A percentile compares a stretch with the other conserved stretches of the same genome.
These are phyloP conservation scores for Platichthys stellatus DNA, from an alignment of 2,113 vertebrate species.

Conservation along the genomic window DNA sequence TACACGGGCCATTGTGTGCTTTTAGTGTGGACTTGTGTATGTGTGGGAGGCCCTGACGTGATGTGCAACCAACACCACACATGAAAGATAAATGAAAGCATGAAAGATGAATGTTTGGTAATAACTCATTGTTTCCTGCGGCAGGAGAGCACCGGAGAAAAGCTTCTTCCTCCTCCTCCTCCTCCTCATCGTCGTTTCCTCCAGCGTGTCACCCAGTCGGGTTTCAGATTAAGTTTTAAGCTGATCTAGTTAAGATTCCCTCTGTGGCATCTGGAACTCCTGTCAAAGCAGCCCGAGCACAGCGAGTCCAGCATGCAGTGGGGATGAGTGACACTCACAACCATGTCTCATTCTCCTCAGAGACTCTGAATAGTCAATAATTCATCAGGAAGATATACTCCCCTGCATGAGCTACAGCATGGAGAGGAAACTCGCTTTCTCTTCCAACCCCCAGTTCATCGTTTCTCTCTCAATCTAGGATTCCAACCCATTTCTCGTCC, in stretches of 20 bases:
- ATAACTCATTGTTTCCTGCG: constrained; percentile 49
- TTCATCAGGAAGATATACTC: constrained; percentile 74
- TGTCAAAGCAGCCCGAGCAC: constrained; percentile 61
- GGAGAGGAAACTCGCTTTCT: constrained; percentile 43
- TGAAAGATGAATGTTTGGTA: constrained; percentile 27
- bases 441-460: constrained; percentile 41
- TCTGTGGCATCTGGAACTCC: constrained; percentile 58
- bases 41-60: constrained; percentile 19
- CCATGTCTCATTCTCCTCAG: constrained; percentile 69
- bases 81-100: constrained; percentile 26
- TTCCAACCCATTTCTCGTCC: constrained; percentile 24
- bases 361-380: constrained; percentile 81
- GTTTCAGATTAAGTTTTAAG: constrained; percentile 59
- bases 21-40: neutral
- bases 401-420: constrained; percentile 45
- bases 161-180: constrained; percentile 35
- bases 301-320: constrained; percentile 49
- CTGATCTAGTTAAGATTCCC: constrained; percentile 69
- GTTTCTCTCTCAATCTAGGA: constrained; percentile 47
- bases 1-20: neutral
- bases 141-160: constrained; percentile 26
- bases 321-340: constrained; percentile 69
- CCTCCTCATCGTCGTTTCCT: constrained; percentile 10
- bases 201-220: constrained; percentile 41
- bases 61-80: constrained; percentile 23